These are phyloP conservation scores for Paralinhomoeus sp. DNA, from an alignment of 2,888 invertebrate species.

Conservation along the genomic window DNA sequence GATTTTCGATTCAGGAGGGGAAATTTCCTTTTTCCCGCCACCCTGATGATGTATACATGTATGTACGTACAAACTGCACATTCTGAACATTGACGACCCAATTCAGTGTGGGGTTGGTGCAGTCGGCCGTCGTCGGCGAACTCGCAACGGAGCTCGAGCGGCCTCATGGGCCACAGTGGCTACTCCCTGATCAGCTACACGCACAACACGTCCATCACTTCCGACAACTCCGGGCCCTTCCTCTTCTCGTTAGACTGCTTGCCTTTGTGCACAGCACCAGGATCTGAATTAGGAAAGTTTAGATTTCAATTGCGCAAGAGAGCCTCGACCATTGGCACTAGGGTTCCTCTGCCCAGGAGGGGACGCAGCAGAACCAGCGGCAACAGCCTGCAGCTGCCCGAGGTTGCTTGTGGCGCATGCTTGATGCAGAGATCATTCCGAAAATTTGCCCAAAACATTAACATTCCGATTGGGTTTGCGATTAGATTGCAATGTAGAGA, in stretches of 20 bases:
- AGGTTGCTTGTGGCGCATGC: neutral
- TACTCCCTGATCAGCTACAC: too few relatives aligned
- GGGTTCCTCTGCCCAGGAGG: slow-evolving; percentile 16
- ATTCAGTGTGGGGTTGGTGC: neutral
- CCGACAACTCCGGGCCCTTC: slow-evolving; percentile 23
- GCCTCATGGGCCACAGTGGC: neutral
- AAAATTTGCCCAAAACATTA: too few relatives aligned
- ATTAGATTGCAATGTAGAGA: too few relatives aligned
- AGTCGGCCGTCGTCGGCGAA: neutral
- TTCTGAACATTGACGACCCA: too few relatives aligned
- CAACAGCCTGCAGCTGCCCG: neutral
- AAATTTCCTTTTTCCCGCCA: too few relatives aligned
- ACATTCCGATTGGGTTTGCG: too few relatives aligned
- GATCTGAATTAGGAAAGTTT: neutral
- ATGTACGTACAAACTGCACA: too few relatives aligned
- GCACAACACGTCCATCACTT: slow-evolving; percentile 21
- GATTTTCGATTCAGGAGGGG: too few relatives aligned
- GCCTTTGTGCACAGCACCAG: too few relatives aligned
- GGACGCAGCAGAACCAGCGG: neutral
- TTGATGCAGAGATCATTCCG: neutral
- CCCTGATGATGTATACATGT: too few relatives aligned
- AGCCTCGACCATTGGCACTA: slow-evolving; percentile 23
- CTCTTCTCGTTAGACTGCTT: slow-evolving; percentile 16
- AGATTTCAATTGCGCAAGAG: slow-evolving; percentile 9
- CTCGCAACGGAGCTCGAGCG: neutral